A percentile compares a stretch with the other conserved stretches of the same genome.
These are phyloP conservation scores for Chelonia mydas DNA, from an alignment of 2,797 vertebrate species.

Conservation along the genomic window DNA sequence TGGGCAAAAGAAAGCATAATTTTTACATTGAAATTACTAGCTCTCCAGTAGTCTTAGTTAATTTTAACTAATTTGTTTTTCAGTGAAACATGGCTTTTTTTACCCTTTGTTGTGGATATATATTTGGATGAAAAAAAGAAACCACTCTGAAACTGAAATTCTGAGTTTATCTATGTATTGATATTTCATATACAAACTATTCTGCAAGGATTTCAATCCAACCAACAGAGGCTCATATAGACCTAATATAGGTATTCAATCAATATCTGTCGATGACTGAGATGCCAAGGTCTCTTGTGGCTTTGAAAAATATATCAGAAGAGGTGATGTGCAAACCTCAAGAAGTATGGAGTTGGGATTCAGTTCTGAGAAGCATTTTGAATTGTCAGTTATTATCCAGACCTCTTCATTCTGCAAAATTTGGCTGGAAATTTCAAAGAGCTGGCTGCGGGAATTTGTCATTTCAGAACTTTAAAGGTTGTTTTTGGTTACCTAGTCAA, in stretches of 20 bases:
- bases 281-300: not conserved
- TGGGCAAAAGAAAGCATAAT: not conserved
- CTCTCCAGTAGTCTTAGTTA: not conserved
- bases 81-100: not conserved
- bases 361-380: not conserved
- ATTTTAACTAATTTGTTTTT: constrained; percentile 5
- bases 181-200: not conserved
- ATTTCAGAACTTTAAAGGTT: not conserved
- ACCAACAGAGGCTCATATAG: not conserved
- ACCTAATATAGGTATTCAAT: not conserved
- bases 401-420: not conserved
- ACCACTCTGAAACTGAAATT: not conserved
- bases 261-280: not conserved
- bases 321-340: not conserved
- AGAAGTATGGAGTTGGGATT: not conserved
- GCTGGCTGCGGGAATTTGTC: not conserved
- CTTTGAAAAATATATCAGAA: not conserved
- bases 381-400: not conserved
- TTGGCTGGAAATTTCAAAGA: not conserved
- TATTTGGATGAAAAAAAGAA: not conserved
- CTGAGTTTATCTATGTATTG: not conserved
- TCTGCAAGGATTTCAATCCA: not conserved
- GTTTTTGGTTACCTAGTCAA: not conserved
- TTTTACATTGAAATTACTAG: not conserved
- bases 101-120: not conserved